Evolutionary conservation across 2,888 invertebrate species (phyloP), one percentile per base, ranked within the genome.

Genomic region (Drosophila neoperkinsi): DNA sequence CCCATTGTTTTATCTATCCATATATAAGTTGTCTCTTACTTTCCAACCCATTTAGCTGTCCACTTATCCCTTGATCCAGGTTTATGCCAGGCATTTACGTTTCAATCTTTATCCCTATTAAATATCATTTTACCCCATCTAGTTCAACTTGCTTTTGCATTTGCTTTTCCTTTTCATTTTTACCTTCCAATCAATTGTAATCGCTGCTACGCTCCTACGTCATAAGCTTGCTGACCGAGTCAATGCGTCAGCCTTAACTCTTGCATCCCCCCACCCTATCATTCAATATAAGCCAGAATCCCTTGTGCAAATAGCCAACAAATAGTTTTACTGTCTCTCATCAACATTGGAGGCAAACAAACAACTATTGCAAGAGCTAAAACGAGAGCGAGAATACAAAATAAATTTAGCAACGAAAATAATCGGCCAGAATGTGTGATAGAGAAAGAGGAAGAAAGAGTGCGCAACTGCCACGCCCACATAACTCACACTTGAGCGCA

Each of bases 401-500:
- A 78, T 72, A 72, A 68, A 67, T 64, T 81, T 72, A 5, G 46
- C 64, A 77, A 59, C 49, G 43, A 25, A 38, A 51, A 66, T n/a
- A n/a, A 50, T 65, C 43, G 21, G 34, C 31, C 18, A 25, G 6
- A 25, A 25, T 16, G 18, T 3, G 25, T 10, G 25, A 3, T 7
- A 36, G 36, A 36, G 59, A 49, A 43, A 18, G 50, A 25, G 49
- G 28, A 52, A 57, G 13, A 34, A n/a, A 25, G 58, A 51, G 30
- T 11, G 46, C 46, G 28, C 69, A 21, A 71, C 59, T 58, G 61
- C 67, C 74, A 82, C 74, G 68, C 74, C 82, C 79, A 68, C 58
- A 59, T 49, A 73, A 31, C 82, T 78, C 74, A 82, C 78, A 79
- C 82, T 79, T 65, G 75, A 70, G 34, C 62, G 81, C 77, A 77